These are phyloP conservation scores for Archilochus colubris DNA, from an alignment of 2,113 vertebrate species.

Conservation along the genomic window DNA sequence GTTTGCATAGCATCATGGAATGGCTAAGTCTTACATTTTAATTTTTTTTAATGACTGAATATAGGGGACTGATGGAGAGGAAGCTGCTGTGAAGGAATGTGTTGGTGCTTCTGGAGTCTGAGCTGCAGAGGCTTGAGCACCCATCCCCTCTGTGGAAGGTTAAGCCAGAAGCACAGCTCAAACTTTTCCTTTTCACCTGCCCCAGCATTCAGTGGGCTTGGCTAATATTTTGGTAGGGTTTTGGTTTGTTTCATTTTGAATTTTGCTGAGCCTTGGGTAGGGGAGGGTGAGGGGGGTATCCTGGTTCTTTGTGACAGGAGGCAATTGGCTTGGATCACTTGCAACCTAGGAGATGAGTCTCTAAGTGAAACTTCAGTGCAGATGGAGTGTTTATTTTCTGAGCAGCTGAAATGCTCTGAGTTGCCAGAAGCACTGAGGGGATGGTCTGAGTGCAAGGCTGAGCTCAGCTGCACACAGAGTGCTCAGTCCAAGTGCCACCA, in stretches of 20 bases:
- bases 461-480: background rate
- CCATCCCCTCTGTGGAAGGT: accelerated
- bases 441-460: accelerated
- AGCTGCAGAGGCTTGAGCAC: background rate
- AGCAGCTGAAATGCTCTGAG: background rate
- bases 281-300: too few relatives aligned
- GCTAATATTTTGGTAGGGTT: background rate
- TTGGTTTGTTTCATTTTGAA: background rate
- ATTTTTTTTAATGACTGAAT: too few relatives aligned
- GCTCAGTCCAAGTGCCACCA: background rate
- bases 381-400: background rate
- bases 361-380: background rate
- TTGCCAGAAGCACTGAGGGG: background rate
- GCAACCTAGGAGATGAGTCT: background rate
- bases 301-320: background rate
- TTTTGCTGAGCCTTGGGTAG: background rate
- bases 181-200: background rate
- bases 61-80: background rate
- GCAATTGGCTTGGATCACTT: background rate
- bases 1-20: background rate
- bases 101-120: background rate
- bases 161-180: background rate
- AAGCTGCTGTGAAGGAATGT: background rate
- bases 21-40: too few relatives aligned
- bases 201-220: background rate